phyloP scores from a whole-genome alignment of 2,888 invertebrate genomes.

The Lypha dubia region DNA sequence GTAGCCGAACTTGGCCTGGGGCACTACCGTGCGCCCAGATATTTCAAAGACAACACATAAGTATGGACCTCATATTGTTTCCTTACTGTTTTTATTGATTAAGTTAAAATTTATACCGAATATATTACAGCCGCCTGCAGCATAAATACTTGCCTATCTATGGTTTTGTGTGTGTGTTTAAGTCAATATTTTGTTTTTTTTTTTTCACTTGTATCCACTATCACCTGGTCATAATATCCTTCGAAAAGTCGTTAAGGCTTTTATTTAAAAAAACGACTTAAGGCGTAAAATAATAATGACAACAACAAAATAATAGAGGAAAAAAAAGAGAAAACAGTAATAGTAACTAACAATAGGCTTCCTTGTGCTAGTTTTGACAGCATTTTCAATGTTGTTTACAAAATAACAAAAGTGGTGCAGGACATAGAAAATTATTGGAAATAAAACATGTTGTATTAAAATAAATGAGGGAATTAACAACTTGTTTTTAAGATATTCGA shows the following conservation, averaged over 20 bases:
- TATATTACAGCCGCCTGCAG: too few species aligned
- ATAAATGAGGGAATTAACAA: too few species aligned
- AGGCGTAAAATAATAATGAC: slow-evolving; percentile 33
- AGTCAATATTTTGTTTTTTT: neutral
- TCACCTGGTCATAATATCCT: slow-evolving; percentile 41
- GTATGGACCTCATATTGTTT: too few species aligned
- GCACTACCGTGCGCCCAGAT: too few species aligned
- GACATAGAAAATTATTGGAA: neutral
- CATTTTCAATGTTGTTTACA: neutral
- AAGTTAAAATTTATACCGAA: too few species aligned
- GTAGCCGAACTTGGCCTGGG: too few species aligned
- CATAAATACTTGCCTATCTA: neutral
- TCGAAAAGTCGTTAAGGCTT: slow-evolving; percentile 51
- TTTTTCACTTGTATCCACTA: neutral
- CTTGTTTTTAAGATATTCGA: too few species aligned
- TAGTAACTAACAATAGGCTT: slow-evolving; percentile 33
- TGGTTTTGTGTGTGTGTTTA: neutral
- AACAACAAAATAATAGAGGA: neutral
- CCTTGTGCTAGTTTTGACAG: neutral
- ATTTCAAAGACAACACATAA: too few species aligned
- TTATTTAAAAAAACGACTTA: slow-evolving; percentile 38
- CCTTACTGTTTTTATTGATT: too few species aligned
- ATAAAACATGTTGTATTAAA: too few species aligned
- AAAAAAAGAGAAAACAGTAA: neutral
- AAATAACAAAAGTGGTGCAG: slow-evolving; percentile 30